Percentiles rank a stretch among this genome's conserved stretches.
phyloP scores from a whole-genome alignment of 2,113 vertebrate species.

The Falco punctatus region DNA sequence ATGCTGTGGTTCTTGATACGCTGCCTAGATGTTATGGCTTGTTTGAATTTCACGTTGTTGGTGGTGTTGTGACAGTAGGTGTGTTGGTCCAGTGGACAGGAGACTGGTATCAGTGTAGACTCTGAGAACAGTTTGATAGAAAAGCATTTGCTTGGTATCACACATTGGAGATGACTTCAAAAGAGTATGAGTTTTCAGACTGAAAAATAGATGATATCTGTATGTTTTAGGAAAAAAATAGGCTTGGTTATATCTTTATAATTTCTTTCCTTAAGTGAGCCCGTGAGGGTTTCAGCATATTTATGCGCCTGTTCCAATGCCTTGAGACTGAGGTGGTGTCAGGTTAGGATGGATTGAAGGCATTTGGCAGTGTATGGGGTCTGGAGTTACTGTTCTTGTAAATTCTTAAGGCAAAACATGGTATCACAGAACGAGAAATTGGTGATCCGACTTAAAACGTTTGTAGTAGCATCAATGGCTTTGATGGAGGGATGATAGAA shows the following conservation, averaged over 20 bases:
- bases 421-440: not conserved
- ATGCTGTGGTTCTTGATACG: rapidly evolving
- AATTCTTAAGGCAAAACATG: not conserved
- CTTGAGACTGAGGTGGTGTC: not conserved
- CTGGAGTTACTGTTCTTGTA: not conserved
- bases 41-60: rapidly evolving
- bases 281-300: not conserved
- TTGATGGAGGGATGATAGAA: not conserved
- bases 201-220: not conserved
- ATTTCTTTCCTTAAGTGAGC: not conserved
- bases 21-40: not conserved
- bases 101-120: rapidly evolving
- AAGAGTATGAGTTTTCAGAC: not conserved
- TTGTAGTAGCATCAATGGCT: not conserved
- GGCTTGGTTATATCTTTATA: not conserved
- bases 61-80: not conserved
- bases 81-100: not conserved
- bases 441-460: not conserved
- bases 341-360: not conserved
- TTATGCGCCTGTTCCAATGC: not conserved
- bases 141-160: not conserved
- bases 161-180: not conserved
- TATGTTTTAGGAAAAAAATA: not conserved
- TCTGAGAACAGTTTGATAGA: not conserved
- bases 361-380: not conserved